Percentiles rank a stretch among this genome's conserved stretches.
These are phyloP conservation scores for Pelmatolapia mariae DNA, from an alignment of 2,113 vertebrate species.

Conservation along the genomic window DNA sequence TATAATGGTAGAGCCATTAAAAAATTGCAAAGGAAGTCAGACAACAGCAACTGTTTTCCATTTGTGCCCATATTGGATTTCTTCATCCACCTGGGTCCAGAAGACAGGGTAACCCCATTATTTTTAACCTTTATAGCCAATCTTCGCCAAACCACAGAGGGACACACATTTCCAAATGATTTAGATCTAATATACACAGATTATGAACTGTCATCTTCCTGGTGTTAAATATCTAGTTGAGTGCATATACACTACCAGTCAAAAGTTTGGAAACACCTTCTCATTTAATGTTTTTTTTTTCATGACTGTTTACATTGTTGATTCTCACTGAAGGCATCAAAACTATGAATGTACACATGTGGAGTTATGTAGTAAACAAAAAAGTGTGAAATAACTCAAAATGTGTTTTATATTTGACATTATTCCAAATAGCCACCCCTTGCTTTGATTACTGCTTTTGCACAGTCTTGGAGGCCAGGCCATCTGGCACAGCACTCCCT, in stretches of 20 bases:
- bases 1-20: background rate
- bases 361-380: background rate
- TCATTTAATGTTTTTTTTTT: background rate
- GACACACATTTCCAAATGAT: background rate
- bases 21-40: background rate
- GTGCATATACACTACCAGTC: background rate
- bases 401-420: background rate
- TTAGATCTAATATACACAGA: background rate
- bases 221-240: background rate
- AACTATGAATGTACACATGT: background rate
- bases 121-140: background rate
- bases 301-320: background rate
- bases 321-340: background rate
- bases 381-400: background rate
- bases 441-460: background rate
- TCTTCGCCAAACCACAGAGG: background rate
- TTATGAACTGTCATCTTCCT: background rate
- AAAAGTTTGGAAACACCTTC: background rate
- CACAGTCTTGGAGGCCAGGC: background rate
- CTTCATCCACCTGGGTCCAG: background rate
- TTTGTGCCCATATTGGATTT: background rate
- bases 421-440: background rate
- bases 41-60: background rate
- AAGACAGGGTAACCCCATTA: background rate
- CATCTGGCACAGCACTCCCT: background rate